A percentile compares a stretch with the other conserved stretches of the same genome.
These are phyloP conservation scores for Syngnathoides biaculeatus DNA, from an alignment of 2,113 vertebrate species.

Conservation along the genomic window DNA sequence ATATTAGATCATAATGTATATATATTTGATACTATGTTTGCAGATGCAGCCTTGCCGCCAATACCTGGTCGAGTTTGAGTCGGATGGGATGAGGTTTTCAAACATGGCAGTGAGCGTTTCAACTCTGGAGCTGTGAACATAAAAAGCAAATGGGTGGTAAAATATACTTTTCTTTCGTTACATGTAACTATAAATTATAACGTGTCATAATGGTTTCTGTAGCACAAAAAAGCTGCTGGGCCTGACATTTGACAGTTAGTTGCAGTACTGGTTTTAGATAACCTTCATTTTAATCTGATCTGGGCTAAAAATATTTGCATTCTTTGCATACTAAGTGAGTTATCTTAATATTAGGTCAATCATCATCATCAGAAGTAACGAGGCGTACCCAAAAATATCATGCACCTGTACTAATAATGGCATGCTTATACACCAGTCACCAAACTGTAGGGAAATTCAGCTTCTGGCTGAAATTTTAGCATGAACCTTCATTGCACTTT, in stretches of 20 bases:
- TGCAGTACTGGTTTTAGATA: no score
- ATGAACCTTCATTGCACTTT: no score
- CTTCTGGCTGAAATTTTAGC: neutral
- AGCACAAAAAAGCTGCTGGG: no score
- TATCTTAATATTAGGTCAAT: neutral
- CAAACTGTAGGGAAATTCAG: neutral
- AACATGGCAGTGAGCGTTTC: slow-evolving; percentile 42
- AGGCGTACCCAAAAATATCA: neutral
- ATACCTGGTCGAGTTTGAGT: slow-evolving; percentile 58
- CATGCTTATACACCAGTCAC: neutral
- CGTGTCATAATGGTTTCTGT: no score
- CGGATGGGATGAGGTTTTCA: slow-evolving; percentile 47
- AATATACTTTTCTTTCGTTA: no score
- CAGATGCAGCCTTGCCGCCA: neutral
- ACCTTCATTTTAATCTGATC: neutral
- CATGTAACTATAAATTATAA: no score
- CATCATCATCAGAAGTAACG: neutral
- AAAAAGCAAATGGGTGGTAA: slow-evolving; percentile 22
- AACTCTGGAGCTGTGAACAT: slow-evolving; percentile 36
- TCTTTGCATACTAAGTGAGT: neutral
- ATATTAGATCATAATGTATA: neutral
- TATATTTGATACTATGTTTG: neutral
- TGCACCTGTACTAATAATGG: neutral
- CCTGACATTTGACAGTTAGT: neutral
- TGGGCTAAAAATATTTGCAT: neutral